Base-by-base conservation (phyloP, 2,797 vertebrate species). In the Enteromius thamalakanensis region DNA sequence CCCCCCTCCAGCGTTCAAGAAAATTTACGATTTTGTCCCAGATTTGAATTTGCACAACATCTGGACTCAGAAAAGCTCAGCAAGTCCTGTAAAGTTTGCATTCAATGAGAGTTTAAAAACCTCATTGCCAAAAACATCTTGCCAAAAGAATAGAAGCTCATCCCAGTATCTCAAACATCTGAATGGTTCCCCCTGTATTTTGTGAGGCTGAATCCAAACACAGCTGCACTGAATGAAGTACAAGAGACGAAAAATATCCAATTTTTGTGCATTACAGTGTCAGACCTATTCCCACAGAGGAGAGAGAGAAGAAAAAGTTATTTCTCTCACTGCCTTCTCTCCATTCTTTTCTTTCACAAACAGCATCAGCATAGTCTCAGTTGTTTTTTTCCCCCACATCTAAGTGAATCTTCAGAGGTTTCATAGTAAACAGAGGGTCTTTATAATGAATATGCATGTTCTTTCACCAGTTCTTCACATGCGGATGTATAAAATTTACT, bases 11-110 rank as follows among this genome's bases (percentile, higher is more conserved):
- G 42, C 10, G 1, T 37, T 68, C 45, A 55, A 55, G 49, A 82
- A 55, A 76, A 83, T 69, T 47, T 77, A 69, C 14, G 51, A 58
- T 49, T 76, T 42, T 82, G 80, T 82, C 58, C 60, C 47, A 82
- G 70, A 75, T 40, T 75, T 51, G 3, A 53, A 21, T 65, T 82
- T 75, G 58, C 45, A 53, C 45, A 75, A 67, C 80, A 82, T 83
- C 74, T 60, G 81, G 74, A 51, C 74, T 69, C 10, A 17, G 8
- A 82, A 77, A 55, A 26, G 14, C 34, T 58, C 12, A 45, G 34
- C 34, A 58, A 34, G 5, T 69, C 47, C 19, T 21, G n/a, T 6
- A 34, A 51, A 70, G 58, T 55, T 42, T 1, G 45, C 64, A 29
- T 69, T 42, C 14, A 17, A 29, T 10, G 11, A 79, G 49, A n/a